Evolutionary conservation across 2,113 vertebrate species (phyloP), one percentile per base, ranked within the genome.

Genomic region (Micronisus gabar): DNA sequence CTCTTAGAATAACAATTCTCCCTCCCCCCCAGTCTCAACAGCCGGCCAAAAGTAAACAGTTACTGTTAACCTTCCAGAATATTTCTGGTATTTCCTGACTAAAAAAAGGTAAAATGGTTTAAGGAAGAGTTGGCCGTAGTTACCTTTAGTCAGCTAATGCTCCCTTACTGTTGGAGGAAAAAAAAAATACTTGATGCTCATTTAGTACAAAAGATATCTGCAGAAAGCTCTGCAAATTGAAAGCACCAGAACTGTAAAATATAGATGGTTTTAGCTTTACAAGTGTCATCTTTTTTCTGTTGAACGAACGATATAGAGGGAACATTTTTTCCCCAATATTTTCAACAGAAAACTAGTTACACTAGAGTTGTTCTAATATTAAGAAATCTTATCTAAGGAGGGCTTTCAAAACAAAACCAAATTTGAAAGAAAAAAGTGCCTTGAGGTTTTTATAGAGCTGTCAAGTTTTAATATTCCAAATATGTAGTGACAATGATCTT

Each of bases 391-490:
- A 95, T 85, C 90, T 85, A 70, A 91, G 53, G 36, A 85, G 18
- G 0, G 0, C 85, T 96, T 88, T 83, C 92, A 96, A 92, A 96
- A 97, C 96, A 94, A 88, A 95, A n/a, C 53, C 45, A 73, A 83
- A 93, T 72, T 82, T 89, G 53, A 83, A 73, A 88, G 88, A n/a
- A 92, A 65, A 61, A 94, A 83, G 7, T 92, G 96, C 93, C 88
- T 90, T 94, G 79, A 96, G 90, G 48, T 83, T 96, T 94, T 94
- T 81, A 34, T 78, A 76, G 88, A 96, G 67, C 92, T 80, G 75
- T 55, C 93, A 88, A 88, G 38, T 76, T 96, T 93, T 94, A 80
- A 91, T 94, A 94, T 96, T 93, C 75, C 32, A 81, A 90, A 93
- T 90, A 87, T 5, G 5, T 81, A 81, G 82, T 47, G 92, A 92